Evolutionary conservation across 2,113 vertebrate genomes (phyloP), one percentile per base, ranked within the genome.

Genomic region (Scomber japonicus): DNA sequence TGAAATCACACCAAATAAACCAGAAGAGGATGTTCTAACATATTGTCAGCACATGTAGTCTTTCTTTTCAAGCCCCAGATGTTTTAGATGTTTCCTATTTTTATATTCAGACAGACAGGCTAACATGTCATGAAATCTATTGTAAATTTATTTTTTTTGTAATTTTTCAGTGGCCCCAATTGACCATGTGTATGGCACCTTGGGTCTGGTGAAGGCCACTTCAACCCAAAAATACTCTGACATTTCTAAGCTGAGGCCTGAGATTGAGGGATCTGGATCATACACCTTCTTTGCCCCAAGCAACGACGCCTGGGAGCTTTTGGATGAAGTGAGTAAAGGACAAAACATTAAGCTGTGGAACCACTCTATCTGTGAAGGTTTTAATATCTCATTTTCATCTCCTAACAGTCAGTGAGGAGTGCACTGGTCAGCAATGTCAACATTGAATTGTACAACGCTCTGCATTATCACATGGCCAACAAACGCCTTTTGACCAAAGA

Each of bases 251-350:
- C 92, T 99, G 62, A 96, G 93, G 80, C 82, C 93, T 69, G 97
- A 99, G 83, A 97, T 99, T 1, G 98, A 99, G 83, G 98, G 98
- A 77, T 75, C 91, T 12, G 98, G 98, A 45, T 98, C 98, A 0
- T 99, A 86, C 80, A 99, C 98, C 15, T 96, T 98, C 87, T 99
- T 99, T 81, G 96, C 97, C 70, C 98, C 98, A 2, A 99, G 97
- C 82, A 98, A 98, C 3, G 98, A 99, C 1, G 98, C 98, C 19
- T 99, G 98, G 98, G 95, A 97, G 2, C 82, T 93, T 61, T 82
- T 99, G 89, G 94, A 96, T 78, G n/a, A 86, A 54, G 98, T 99
- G 94, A 96, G 92, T 90, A 7, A 59, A 49, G 14, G 31, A 56
- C 11, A 60, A 61, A 73, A 60, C 1, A 16, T 51, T 69, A 55